phyloP scores from a whole-genome alignment of 1,140 invertebrate genomes.

The Drosophila santomea region DNA sequence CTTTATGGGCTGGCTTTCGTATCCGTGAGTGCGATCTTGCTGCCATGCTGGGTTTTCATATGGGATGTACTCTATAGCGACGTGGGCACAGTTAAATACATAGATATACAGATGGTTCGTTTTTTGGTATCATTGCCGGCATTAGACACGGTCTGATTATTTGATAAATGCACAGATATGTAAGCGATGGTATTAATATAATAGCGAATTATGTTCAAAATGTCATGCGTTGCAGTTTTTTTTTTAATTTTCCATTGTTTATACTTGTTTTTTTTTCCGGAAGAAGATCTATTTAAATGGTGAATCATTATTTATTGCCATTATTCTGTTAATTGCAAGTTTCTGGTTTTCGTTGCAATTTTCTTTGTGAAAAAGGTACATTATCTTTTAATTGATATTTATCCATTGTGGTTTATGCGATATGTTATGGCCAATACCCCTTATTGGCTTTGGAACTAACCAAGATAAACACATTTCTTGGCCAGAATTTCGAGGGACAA shows the following conservation, averaged over 20 bases:
- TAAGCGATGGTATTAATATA: constrained; percentile 65
- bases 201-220: constrained; percentile 59
- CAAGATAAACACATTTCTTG: constrained; percentile 44
- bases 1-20: constrained; percentile 55
- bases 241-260: background rate
- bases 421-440: no score
- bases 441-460: constrained; percentile 12
- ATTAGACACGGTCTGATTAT: constrained; percentile 78
- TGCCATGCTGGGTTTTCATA: constrained; percentile 31
- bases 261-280: background rate
- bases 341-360: no score
- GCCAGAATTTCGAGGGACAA: constrained; percentile 20
- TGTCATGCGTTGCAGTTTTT: constrained; percentile 25
- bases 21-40: constrained; percentile 55
- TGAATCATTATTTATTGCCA: no score
- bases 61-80: constrained; percentile 15
- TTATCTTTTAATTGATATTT: background rate
- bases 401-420: background rate
- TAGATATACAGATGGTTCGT: constrained; percentile 31
- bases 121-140: constrained; percentile 68
- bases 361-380: background rate
- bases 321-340: no score
- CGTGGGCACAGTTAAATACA: background rate
- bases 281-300: background rate
- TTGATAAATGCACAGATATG: constrained; percentile 77